phyloP scores from a whole-genome alignment of 1,140 invertebrate genomes.

The Sitophilus oryzae region DNA sequence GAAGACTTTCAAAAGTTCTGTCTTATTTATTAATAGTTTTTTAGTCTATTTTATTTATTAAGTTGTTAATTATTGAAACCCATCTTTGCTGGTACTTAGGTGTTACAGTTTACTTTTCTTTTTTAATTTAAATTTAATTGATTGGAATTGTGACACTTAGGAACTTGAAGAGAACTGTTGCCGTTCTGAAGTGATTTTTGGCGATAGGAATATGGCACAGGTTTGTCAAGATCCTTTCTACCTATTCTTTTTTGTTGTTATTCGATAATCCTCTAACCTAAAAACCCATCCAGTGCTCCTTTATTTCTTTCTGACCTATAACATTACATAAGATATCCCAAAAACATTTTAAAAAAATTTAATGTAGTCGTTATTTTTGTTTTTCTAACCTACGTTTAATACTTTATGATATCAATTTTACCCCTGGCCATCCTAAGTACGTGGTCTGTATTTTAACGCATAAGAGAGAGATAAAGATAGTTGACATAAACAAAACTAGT shows the following conservation, averaged over 20 bases:
- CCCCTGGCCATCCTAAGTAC: too few relatives aligned
- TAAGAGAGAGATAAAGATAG: too few relatives aligned
- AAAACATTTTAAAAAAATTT: not conserved
- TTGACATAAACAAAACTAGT: too few relatives aligned
- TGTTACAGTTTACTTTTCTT: constrained; percentile 13
- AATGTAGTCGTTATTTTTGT: not conserved
- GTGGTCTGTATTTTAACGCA: too few relatives aligned
- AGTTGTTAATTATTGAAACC: not conserved
- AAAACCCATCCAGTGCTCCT: too few relatives aligned
- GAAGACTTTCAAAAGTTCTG: not conserved
- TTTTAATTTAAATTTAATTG: constrained; percentile 14
- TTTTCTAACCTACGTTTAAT: not conserved
- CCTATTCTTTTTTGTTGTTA: constrained; percentile 26
- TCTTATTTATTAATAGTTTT: not conserved
- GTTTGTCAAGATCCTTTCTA: constrained; percentile 44
- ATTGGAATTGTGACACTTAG: constrained; percentile 39
- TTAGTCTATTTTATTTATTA: not conserved
- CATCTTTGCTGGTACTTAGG: constrained; percentile 9
- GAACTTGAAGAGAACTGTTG: constrained; percentile 39
- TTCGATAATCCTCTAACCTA: too few relatives aligned
- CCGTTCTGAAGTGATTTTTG: constrained; percentile 39
- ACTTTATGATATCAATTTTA: not conserved
- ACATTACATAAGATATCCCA: not conserved
- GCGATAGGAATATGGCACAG: constrained; percentile 40
- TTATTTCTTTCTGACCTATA: not conserved